These are phyloP conservation scores for Hippocampus kuda DNA, from an alignment of 2,797 vertebrate genomes.

Conservation along the genomic window DNA sequence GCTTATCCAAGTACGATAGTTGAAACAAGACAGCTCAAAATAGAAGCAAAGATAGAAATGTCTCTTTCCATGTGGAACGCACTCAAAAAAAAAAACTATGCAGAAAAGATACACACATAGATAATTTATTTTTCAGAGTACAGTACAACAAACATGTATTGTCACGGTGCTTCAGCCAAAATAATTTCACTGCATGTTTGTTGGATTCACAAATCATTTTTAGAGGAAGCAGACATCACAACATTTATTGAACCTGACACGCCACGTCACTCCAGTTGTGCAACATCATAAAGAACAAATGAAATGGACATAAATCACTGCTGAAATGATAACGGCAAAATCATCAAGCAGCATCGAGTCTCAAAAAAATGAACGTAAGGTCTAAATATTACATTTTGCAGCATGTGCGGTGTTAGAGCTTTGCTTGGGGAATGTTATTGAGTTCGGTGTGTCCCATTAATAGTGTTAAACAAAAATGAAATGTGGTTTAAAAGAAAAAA, in stretches of 20 bases:
- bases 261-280: not conserved
- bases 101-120: no score
- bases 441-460: not conserved
- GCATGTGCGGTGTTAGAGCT: not conserved
- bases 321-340: not conserved
- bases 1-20: not conserved
- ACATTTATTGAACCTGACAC: not conserved
- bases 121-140: conserved; percentile 1
- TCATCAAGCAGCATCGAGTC: not conserved
- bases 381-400: not conserved
- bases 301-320: not conserved
- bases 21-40: not conserved
- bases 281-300: not conserved
- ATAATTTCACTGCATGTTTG: not conserved
- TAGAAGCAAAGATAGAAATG: not conserved
- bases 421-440: not conserved
- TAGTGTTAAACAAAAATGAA: not conserved
- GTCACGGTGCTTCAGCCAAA: not conserved
- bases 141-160: not conserved
- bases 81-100: not conserved
- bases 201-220: not conserved
- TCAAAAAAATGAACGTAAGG: not conserved
- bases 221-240: not conserved
- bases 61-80: not conserved
- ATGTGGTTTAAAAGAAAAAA: not conserved